Conservation (phyloP, 2,113 vertebrate genomes). For the Triplophysa tibetana region DNA sequence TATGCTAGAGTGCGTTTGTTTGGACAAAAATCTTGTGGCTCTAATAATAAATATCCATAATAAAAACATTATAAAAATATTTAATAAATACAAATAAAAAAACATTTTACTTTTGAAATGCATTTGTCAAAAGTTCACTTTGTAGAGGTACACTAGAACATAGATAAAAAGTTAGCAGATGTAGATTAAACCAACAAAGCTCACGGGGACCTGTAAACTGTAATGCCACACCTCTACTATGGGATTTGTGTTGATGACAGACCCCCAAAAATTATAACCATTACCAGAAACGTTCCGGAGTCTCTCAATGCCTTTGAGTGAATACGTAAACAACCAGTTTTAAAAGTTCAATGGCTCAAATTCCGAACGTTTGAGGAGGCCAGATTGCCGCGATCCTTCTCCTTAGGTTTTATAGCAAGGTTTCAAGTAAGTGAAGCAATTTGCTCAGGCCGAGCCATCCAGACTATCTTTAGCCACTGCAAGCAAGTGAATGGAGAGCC, state of each 20-base stretch:
- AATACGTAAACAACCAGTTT: slow-evolving; percentile 1
- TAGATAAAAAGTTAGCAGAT: too few relatives aligned
- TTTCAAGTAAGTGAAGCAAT: slow-evolving; percentile 69
- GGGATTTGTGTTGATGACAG: slow-evolving; percentile 22
- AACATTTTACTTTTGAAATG: too few relatives aligned
- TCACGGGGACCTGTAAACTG: too few relatives aligned
- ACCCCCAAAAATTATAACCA: slow-evolving; percentile 14
- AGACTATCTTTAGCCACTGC: slow-evolving; percentile 76
- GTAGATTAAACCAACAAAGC: too few relatives aligned
- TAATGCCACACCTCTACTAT: background rate
- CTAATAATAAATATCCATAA: too few relatives aligned
- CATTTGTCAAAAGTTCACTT: too few relatives aligned
- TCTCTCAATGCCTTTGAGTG: background rate
- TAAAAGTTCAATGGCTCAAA: background rate
- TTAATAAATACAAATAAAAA: too few relatives aligned
- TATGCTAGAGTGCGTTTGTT: too few relatives aligned
- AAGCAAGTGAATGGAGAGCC: slow-evolving; percentile 78
- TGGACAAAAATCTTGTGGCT: too few relatives aligned
- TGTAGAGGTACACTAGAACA: too few relatives aligned
- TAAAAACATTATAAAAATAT: too few relatives aligned
- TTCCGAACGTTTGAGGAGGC: slow-evolving; percentile 20
- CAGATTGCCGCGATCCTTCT: slow-evolving; percentile 47
- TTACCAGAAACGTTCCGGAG: background rate
- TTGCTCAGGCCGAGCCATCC: slow-evolving; percentile 61
- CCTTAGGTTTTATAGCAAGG: slow-evolving; percentile 67